Base-by-base conservation (phyloP, 2,888 invertebrate genomes). In the Eilema depressum region DNA sequence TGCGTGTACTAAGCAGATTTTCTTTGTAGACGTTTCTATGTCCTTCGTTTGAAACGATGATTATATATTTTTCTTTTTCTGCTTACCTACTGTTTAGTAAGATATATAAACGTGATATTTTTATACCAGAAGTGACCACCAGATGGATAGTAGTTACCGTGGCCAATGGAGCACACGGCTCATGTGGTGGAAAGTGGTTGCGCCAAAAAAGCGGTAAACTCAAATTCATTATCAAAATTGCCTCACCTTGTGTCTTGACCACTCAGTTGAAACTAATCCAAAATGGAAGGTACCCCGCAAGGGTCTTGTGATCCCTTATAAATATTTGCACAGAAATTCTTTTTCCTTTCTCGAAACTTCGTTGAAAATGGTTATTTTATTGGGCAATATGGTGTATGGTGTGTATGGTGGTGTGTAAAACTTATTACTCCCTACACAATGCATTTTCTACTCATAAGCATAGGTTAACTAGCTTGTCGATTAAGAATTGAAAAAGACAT, bases 201-300 rank as follows among this genome's bases (percentile, higher is more conserved):
- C 41, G 41, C 41, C 17, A 41, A 23, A 23, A 8, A 8, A 14
- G n/a, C 14, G 3, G 25, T 17, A 17, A 17, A 41, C 70, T 81
- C 30, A 47, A 69, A 69, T 72, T 63, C 25, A 66, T 70, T 70
- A 74, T 73, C 68, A 68, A 77, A 67, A 75, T 79, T 56, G 10
- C 33, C 70, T 63, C 26, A 47, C 60, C 66, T 59, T 63, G 47
- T 68, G 20, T 53, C 64, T 72, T 80, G 78, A 73, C 70, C 78
- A 12, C 41, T 82, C 80, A 75, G 56, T 57, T 78, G 78, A 70
- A 23, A 80, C 70, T 80, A 80, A 82, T 73, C 73, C 41, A 71
- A 74, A 70, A 72, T 72, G 82, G 79, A 77, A 63, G 70, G 64
- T 63, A 63, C 66, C 62, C n/a, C 20, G 17, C 63, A 26, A 20